A percentile compares a stretch with the other conserved stretches of the same genome.
Conservation (phyloP, 2,888 invertebrate species). For the Mimumesa dahlbomi region DNA sequence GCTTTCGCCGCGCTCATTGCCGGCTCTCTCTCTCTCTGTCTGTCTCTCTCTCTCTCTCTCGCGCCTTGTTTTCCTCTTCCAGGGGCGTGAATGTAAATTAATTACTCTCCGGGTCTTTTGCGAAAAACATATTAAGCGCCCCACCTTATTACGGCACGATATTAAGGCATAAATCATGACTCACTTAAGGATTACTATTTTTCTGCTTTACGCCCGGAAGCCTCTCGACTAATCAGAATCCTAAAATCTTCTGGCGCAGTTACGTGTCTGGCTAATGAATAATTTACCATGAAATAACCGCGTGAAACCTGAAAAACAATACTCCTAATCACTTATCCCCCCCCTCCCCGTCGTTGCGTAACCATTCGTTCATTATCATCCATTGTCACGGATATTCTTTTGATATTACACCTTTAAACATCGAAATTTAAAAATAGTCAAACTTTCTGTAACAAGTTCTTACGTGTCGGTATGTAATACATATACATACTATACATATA, state of each 20-base stretch:
- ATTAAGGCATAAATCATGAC: constrained; percentile 79
- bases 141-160: constrained; percentile 76
- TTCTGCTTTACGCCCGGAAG: constrained; percentile 17
- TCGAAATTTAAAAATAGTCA: neutral
- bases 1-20: constrained; percentile 52
- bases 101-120: constrained; percentile 71
- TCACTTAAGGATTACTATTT: constrained; percentile 72
- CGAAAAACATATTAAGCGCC: constrained; percentile 76
- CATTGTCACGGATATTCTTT: too few species aligned
- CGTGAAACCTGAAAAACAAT: too few species aligned
- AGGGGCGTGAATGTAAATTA: constrained; percentile 77
- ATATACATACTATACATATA: too few species aligned
- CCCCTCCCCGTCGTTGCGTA: too few species aligned
- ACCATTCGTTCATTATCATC: too few species aligned
- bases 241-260: constrained; percentile 24
- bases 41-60: constrained; percentile 56
- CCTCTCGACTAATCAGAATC: constrained; percentile 40
- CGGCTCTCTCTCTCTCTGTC: constrained; percentile 52
- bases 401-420: too few species aligned
- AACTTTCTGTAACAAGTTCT: neutral
- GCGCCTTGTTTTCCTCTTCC: constrained; percentile 65
- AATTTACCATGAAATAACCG: too few species aligned
- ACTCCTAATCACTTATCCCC: too few species aligned
- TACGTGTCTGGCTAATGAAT: neutral
- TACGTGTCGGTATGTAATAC: neutral